phyloP scores from a whole-genome alignment of 2,888 invertebrate species.

The Eilema depressum region DNA sequence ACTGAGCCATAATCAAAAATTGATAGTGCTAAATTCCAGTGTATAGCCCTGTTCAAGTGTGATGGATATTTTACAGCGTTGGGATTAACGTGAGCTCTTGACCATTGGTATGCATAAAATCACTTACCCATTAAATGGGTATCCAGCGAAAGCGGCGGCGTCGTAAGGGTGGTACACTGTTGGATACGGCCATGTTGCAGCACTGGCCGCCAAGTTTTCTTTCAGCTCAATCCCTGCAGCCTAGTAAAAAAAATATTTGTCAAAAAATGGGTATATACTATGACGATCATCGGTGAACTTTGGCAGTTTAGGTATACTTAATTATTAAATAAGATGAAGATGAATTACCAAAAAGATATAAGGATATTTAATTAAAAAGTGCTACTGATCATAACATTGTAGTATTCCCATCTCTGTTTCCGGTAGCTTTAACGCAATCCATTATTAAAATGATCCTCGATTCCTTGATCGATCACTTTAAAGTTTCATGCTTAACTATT shows the following conservation, averaged over 20 bases:
- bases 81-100: constrained; percentile 17
- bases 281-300: constrained; percentile 35
- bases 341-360: too few relatives aligned
- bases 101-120: constrained; percentile 29
- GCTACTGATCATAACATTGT: constrained; percentile 33
- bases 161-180: constrained; percentile 98
- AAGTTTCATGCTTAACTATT: constrained; percentile 79
- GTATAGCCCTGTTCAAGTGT: constrained; percentile 30
- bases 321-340: constrained; percentile 17
- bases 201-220: constrained; percentile 94
- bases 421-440: constrained; percentile 81
- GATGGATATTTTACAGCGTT: constrained; percentile 19
- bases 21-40: constrained; percentile 58
- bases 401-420: constrained; percentile 65
- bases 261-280: not conserved
- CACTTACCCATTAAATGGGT: constrained; percentile 98
- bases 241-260: constrained; percentile 79
- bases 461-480: constrained; percentile 83
- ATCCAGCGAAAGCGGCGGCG: constrained; percentile 96
- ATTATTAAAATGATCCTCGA: constrained; percentile 79
- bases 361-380: constrained; percentile 28
- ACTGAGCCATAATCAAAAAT: constrained; percentile 58
- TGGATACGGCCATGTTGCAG: constrained; percentile 96
- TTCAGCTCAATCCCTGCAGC: constrained; percentile 95
- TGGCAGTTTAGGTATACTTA: constrained; percentile 42